Conservation (phyloP, 2,888 invertebrate genomes). For the Neocrepidodera transversa region DNA sequence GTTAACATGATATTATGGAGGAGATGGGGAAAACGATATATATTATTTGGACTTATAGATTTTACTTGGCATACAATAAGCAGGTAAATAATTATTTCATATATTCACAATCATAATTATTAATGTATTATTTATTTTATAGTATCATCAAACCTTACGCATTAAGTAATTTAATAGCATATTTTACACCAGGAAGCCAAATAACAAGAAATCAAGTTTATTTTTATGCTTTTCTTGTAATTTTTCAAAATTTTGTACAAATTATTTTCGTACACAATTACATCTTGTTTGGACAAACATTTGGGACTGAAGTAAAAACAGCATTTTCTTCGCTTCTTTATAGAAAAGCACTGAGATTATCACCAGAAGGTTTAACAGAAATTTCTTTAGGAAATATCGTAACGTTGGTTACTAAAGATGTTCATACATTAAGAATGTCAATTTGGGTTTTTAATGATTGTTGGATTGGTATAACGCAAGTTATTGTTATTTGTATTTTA, state of each 20-base stretch:
- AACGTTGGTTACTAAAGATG: slow-evolving; percentile 91
- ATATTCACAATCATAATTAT: too few relatives aligned
- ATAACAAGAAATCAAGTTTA: slow-evolving; percentile 68
- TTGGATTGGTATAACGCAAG: slow-evolving; percentile 89
- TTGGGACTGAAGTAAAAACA: slow-evolving; percentile 84
- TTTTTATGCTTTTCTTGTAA: slow-evolving; percentile 74
- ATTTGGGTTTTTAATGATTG: slow-evolving; percentile 88
- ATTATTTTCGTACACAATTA: slow-evolving; percentile 75
- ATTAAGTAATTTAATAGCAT: slow-evolving; percentile 69
- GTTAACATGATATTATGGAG: slow-evolving; percentile 34
- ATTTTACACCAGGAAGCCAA: slow-evolving; percentile 65
- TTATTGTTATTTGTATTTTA: slow-evolving; percentile 78
- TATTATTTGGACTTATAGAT: slow-evolving; percentile 33
- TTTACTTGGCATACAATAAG: slow-evolving; percentile 30
- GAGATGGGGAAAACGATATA: slow-evolving; percentile 37
- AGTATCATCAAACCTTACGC: slow-evolving; percentile 64
- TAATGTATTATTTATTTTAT: slow-evolving; percentile 14
- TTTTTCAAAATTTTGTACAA: slow-evolving; percentile 72
- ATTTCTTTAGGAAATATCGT: slow-evolving; percentile 77
- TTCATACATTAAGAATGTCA: slow-evolving; percentile 87
- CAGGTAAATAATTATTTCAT: slow-evolving; percentile 31
- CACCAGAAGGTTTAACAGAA: slow-evolving; percentile 68
- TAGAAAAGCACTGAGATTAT: slow-evolving; percentile 66
- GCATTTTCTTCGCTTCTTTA: slow-evolving; percentile 84
- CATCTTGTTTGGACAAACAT: slow-evolving; percentile 80